A percentile compares a stretch with the other conserved stretches of the same genome.
phyloP scores from a whole-genome alignment of 2,113 vertebrate species.

The Lepus americanus region DNA sequence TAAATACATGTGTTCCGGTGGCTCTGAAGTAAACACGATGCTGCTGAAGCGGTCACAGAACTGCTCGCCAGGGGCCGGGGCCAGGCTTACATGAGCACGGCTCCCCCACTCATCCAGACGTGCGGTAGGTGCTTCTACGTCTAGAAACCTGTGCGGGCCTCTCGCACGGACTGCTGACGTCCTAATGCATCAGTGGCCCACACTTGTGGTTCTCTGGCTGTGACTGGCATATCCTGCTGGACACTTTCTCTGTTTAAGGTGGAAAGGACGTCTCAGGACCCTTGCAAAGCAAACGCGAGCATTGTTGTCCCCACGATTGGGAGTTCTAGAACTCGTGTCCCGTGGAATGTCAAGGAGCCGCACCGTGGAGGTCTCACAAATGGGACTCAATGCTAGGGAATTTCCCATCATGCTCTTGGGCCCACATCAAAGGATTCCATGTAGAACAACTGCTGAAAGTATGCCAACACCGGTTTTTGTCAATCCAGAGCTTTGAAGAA shows the following conservation, averaged over 20 bases:
- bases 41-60: too few relatives aligned
- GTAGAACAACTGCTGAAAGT: accelerated
- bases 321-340: background rate
- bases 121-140: background rate
- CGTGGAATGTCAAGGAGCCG: background rate
- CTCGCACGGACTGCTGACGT: background rate
- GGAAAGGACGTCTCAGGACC: background rate
- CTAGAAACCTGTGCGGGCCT: background rate
- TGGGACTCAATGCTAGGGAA: accelerated
- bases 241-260: background rate
- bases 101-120: too few relatives aligned
- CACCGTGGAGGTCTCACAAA: background rate
- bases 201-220: background rate
- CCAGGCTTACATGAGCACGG: too few relatives aligned
- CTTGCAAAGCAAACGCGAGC: background rate
- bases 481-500: too few relatives aligned
- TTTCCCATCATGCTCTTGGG: background rate
- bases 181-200: background rate
- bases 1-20: too few relatives aligned
- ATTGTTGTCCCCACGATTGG: too few relatives aligned
- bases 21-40: too few relatives aligned
- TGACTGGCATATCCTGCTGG: accelerated
- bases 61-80: too few relatives aligned
- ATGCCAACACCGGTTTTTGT: accelerated
- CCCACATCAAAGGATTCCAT: accelerated